Conservation (phyloP, 2,888 invertebrate species). For the Drosophila putrida region DNA sequence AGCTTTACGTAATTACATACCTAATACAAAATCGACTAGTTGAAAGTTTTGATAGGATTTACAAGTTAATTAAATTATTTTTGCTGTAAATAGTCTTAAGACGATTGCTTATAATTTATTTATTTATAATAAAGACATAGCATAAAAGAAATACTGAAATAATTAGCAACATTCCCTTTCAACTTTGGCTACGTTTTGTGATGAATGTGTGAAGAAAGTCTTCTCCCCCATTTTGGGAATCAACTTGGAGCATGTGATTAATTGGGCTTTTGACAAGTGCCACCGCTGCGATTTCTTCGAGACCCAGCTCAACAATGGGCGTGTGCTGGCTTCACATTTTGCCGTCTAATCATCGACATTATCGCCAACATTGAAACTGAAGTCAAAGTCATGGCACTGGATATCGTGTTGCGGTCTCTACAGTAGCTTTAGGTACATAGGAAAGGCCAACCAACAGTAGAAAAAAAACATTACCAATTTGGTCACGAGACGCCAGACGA, state of each 20-base stretch:
- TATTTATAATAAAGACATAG: conserved; percentile 41
- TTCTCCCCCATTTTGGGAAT: conserved; percentile 3
- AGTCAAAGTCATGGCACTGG: conserved; percentile 67
- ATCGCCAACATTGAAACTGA: conserved; percentile 73
- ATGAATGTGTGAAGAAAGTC: conserved; percentile 71
- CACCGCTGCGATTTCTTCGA: conserved; percentile 57
- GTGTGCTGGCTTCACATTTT: conserved; percentile 61
- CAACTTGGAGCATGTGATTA: conserved; percentile 57
- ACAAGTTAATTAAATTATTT: conserved; percentile 54
- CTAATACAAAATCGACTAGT: conserved; percentile 27
- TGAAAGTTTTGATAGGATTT: conserved; percentile 35
- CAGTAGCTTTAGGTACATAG: conserved; percentile 57
- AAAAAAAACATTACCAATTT: conserved; percentile 35
- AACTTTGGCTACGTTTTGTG: conserved; percentile 27
- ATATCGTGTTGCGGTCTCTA: conserved; percentile 24
- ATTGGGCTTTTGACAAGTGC: conserved; percentile 72
- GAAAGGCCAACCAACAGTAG: conserved; percentile 15
- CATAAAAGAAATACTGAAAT: conserved; percentile 39
- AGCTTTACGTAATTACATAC: conserved; percentile 63
- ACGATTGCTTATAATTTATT: conserved; percentile 44
- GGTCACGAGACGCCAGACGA: conserved; percentile 12
- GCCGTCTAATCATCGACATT: conserved; percentile 74
- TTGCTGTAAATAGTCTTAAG: conserved; percentile 63
- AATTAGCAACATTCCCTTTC: conserved; percentile 44
- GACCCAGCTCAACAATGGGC: conserved; percentile 57